These are phyloP conservation scores for Baronia brevicornis DNA, from an alignment of 2,888 invertebrate species.

Conservation along the genomic window DNA sequence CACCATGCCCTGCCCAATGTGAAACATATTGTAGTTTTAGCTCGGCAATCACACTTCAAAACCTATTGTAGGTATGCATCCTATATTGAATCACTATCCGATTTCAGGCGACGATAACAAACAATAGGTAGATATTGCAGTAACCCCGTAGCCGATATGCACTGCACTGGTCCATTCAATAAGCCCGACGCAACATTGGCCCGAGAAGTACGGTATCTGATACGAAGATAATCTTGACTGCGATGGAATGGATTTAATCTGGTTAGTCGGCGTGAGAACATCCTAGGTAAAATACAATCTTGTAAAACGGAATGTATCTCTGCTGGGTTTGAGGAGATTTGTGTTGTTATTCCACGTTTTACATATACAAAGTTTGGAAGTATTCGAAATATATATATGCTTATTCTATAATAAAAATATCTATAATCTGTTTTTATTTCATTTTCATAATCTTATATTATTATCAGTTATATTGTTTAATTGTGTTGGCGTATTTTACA, in stretches of 20 bases:
- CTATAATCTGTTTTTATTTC: too few relatives aligned
- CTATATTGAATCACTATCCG: conserved; percentile 3
- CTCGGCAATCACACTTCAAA: background rate
- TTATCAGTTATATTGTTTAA: too few relatives aligned
- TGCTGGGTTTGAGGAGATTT: background rate
- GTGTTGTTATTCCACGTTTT: too few relatives aligned
- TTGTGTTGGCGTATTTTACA: too few relatives aligned
- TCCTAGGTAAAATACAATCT: too few relatives aligned
- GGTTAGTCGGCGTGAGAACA: conserved; percentile 27
- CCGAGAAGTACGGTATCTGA: conserved; percentile 26
- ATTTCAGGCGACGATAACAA: conserved; percentile 12
- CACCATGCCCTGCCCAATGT: too few relatives aligned
- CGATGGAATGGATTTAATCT: conserved; percentile 36
- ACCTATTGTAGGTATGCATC: background rate
- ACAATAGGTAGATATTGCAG: conserved; percentile 9
- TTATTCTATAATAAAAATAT: too few relatives aligned
- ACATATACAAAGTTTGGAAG: too few relatives aligned
- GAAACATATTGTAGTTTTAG: too few relatives aligned
- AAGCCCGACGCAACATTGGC: conserved; percentile 22
- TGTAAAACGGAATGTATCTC: conserved; percentile 20
- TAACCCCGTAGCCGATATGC: conserved; percentile 12
- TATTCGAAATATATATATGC: too few relatives aligned
- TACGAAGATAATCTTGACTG: conserved; percentile 27
- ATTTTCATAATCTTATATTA: too few relatives aligned
- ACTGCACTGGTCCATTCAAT: conserved; percentile 25